These are phyloP conservation scores for Recurvirostra avosetta DNA, from an alignment of 2,113 vertebrate species.

Conservation along the genomic window DNA sequence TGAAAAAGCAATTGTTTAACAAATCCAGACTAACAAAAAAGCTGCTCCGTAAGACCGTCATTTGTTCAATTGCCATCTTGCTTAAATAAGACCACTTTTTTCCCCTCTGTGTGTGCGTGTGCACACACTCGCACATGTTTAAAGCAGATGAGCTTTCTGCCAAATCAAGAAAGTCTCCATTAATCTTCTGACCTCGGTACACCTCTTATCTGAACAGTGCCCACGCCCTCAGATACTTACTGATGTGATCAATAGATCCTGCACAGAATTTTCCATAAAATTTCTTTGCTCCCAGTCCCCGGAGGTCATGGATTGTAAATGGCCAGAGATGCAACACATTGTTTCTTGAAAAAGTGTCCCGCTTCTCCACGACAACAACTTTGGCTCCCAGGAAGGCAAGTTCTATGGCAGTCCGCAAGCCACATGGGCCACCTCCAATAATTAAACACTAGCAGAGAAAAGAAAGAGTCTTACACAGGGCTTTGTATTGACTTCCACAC, in stretches of 20 bases:
- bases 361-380: slow-evolving; percentile 93
- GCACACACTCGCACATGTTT: fast-evolving
- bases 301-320: slow-evolving; percentile 94
- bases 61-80: not conserved
- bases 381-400: slow-evolving; percentile 92
- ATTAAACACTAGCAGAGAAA: slow-evolving; percentile 86
- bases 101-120: not conserved
- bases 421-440: slow-evolving; percentile 93
- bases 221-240: slow-evolving; percentile 77
- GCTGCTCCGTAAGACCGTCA: not conserved
- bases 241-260: slow-evolving; percentile 96
- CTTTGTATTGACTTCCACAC: not conserved
- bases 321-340: slow-evolving; percentile 98
- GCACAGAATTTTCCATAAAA: slow-evolving; percentile 98
- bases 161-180: not conserved
- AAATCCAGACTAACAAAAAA: not conserved
- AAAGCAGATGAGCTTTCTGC: not conserved
- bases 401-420: slow-evolving; percentile 93
- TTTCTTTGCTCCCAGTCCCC: slow-evolving; percentile 94
- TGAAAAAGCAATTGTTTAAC: not conserved
- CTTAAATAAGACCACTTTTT: not conserved
- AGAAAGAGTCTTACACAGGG: not conserved
- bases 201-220: not conserved
- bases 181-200: not conserved
- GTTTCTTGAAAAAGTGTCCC: slow-evolving; percentile 94